Conservation (phyloP, 2,888 invertebrate species). For the Stenichneumon culpator region DNA sequence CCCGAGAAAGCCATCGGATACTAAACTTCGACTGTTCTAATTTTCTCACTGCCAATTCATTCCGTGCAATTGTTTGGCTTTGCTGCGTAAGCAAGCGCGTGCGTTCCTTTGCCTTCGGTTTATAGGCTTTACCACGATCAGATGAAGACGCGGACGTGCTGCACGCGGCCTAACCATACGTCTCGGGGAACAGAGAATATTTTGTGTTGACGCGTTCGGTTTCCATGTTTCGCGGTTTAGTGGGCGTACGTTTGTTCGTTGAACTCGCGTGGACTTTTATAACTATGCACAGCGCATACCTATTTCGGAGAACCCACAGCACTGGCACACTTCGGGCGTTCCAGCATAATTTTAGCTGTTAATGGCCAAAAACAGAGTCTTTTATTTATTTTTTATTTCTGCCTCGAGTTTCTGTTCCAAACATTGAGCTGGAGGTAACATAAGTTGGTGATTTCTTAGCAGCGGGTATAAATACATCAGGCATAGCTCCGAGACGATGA, state of each 20-base stretch:
- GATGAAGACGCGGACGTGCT: conserved; percentile 37
- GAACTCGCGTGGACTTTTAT: neutral
- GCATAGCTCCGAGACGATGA: no score
- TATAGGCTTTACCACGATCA: conserved; percentile 15
- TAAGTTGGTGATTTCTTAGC: no score
- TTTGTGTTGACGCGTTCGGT: conserved; percentile 11
- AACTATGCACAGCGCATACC: neutral
- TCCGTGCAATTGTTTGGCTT: conserved; percentile 71
- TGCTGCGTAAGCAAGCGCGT: conserved; percentile 65
- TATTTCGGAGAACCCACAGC: conserved; percentile 23
- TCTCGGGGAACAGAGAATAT: conserved; percentile 29
- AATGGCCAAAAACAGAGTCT: no score
- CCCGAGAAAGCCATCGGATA: neutral
- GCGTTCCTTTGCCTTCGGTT: conserved; percentile 49
- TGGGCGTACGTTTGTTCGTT: conserved; percentile 16
- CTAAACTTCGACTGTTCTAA: neutral
- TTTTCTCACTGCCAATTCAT: conserved; percentile 53
- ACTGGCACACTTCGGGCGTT: no score
- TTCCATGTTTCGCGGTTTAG: neutral
- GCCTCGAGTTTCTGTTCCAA: no score
- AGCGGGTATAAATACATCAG: no score
- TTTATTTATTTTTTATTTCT: no score
- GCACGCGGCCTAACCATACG: conserved; percentile 28
- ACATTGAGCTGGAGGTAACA: no score
- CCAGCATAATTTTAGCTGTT: no score